Percentiles rank a stretch among this genome's conserved stretches.
Evolutionary conservation across 2,113 vertebrate species (phyloP).

Genomic region (Acanthochromis polyacanthus): DNA sequence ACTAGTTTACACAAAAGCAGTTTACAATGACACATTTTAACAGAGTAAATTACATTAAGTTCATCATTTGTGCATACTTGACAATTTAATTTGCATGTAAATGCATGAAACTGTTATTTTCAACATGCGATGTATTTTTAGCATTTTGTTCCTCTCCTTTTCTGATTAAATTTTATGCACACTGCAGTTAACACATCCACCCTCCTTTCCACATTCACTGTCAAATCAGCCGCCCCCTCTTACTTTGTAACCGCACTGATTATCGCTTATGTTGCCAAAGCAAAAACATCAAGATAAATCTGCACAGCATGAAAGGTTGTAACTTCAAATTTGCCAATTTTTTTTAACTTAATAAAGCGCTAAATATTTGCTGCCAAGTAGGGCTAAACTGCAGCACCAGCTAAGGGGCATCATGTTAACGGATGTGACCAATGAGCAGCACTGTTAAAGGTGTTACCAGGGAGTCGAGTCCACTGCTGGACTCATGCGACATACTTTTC

Average conservation of each 20-base stretch:
- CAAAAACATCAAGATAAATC: neutral
- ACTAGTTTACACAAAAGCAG: too few species aligned
- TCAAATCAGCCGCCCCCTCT: neutral
- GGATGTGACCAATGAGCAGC: neutral
- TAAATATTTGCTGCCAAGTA: neutral
- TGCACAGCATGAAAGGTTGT: neutral
- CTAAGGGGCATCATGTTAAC: neutral
- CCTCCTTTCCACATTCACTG: neutral
- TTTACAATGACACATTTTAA: too few species aligned
- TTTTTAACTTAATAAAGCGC: neutral
- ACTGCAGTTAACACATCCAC: neutral
- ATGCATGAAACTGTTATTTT: neutral
- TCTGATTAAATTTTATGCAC: neutral
- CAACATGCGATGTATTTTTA: neutral
- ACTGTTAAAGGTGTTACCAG: neutral
- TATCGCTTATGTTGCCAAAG: constrained; percentile 13
- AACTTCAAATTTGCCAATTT: neutral
- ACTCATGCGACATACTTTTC: neutral
- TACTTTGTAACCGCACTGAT: constrained; percentile 17
- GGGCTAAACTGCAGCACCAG: neutral
- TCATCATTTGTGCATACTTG: too few species aligned
- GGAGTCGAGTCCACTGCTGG: neutral
- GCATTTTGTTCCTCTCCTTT: neutral
- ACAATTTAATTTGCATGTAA: neutral
- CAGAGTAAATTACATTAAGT: too few species aligned